Evolutionary conservation across 1,140 invertebrate genomes (phyloP).

Genomic region (Callitettix versicolor): DNA sequence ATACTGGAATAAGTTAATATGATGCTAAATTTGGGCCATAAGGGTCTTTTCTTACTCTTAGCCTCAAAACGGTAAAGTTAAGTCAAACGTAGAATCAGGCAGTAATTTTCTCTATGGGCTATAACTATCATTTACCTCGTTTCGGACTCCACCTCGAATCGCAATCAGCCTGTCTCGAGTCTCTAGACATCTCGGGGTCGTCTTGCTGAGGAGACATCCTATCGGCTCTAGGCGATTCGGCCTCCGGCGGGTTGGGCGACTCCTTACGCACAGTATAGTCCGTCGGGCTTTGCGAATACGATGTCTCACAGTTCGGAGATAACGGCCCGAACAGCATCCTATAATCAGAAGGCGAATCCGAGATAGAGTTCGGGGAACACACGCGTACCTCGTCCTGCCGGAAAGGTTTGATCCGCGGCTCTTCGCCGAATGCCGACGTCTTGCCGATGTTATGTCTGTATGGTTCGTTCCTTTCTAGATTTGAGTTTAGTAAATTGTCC

Average conservation of each 20-base stretch:
- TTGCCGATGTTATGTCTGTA: background rate
- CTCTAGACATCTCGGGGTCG: background rate
- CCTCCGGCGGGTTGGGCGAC: background rate
- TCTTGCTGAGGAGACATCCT: background rate
- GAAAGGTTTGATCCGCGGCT: no score
- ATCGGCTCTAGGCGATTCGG: background rate
- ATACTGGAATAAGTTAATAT: no score
- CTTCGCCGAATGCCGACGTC: background rate
- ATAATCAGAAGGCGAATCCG: no score
- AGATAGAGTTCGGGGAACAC: no score
- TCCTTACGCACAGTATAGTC: conserved; percentile 8
- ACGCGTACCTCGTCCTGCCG: no score
- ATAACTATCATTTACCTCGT: background rate
- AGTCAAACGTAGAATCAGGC: no score
- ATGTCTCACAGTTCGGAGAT: conserved; percentile 1
- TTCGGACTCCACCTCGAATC: background rate
- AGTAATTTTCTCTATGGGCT: no score
- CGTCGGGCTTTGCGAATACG: conserved; percentile 7
- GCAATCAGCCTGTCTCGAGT: background rate
- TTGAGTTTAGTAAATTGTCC: conserved; percentile 7
- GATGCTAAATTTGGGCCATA: no score
- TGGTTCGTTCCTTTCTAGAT: background rate
- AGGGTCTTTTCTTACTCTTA: no score
- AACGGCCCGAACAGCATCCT: no score
- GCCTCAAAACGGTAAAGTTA: no score